These are phyloP conservation scores for Mongoloraphidia duomilia DNA, from an alignment of 2,888 invertebrate species.

Conservation along the genomic window DNA sequence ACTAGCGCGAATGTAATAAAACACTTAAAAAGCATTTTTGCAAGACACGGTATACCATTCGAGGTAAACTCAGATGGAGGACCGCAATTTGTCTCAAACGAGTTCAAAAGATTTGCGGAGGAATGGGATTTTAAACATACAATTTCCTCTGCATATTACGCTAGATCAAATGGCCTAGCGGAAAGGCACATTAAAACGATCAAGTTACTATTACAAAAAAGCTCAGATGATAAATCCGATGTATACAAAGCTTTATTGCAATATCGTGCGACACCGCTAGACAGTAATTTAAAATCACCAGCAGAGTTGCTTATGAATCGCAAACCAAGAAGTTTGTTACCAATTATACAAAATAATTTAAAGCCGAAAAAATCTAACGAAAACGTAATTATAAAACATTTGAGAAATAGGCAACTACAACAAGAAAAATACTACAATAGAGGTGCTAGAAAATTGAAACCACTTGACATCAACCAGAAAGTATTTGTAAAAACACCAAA, in stretches of 20 bases:
- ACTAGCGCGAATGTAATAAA: too few species aligned
- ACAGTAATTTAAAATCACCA: background rate
- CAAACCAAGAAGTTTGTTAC: too few species aligned
- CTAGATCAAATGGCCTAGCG: slow-evolving; percentile 8
- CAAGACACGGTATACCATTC: too few species aligned
- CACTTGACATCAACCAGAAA: too few species aligned
- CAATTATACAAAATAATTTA: too few species aligned
- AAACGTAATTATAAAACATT: too few species aligned
- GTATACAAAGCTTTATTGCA: slow-evolving; percentile 1
- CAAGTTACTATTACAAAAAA: slow-evolving; percentile 8
- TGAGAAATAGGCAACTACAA: too few species aligned
- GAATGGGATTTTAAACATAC: slow-evolving; percentile 9
- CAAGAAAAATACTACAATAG: too few species aligned
- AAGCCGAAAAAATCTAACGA: too few species aligned
- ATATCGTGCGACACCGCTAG: background rate
- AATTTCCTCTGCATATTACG: slow-evolving; percentile 8
- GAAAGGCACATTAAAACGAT: slow-evolving; percentile 11
- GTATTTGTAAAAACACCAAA: too few species aligned
- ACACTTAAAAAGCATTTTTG: too few species aligned
- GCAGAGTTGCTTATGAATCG: background rate
- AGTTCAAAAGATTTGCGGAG: slow-evolving; percentile 8
- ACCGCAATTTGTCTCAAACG: background rate
- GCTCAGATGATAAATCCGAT: background rate
- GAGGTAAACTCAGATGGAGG: slow-evolving; percentile 1
- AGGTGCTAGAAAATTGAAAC: too few species aligned